Evolutionary conservation across 1,140 invertebrate species (phyloP).

Genomic region (Mercenaria mercenaria): DNA sequence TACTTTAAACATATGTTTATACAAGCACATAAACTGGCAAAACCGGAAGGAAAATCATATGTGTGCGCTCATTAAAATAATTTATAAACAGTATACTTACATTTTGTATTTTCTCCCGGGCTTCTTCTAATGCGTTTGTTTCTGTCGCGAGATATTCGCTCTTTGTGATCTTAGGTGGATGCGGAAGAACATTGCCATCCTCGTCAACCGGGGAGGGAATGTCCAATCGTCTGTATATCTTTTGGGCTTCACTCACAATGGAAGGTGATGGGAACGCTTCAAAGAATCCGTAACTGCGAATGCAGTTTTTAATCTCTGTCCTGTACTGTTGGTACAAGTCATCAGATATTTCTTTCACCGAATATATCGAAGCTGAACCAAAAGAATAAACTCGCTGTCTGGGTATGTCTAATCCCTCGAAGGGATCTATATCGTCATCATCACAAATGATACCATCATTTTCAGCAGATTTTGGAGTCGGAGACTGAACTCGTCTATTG

Average conservation of each 20-base stretch:
- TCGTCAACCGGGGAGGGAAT: slow-evolving; percentile 22
- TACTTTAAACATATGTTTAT: too few relatives aligned
- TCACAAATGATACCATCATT: not conserved
- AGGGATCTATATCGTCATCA: slow-evolving; percentile 12
- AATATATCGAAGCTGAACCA: slow-evolving; percentile 19
- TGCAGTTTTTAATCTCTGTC: slow-evolving; percentile 3
- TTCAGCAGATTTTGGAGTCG: not conserved
- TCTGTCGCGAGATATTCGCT: not conserved
- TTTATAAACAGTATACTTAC: not conserved
- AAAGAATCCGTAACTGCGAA: slow-evolving; percentile 39
- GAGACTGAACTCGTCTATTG: not conserved
- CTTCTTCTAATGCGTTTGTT: not conserved
- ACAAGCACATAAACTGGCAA: too few relatives aligned
- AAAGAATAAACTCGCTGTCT: slow-evolving; percentile 7
- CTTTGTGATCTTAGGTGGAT: slow-evolving; percentile 29
- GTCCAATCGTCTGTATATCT: slow-evolving; percentile 16
- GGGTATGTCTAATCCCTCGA: slow-evolving; percentile 23
- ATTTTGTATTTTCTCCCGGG: not conserved
- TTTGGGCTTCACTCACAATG: slow-evolving; percentile 32
- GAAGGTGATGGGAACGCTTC: slow-evolving; percentile 26
- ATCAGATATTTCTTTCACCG: slow-evolving; percentile 34
- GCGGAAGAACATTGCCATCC: not conserved
- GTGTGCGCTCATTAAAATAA: too few relatives aligned
- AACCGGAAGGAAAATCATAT: too few relatives aligned
- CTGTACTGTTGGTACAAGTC: slow-evolving; percentile 13